phyloP scores from a whole-genome alignment of 1,140 invertebrate species.

The Procambarus clarkii region DNA sequence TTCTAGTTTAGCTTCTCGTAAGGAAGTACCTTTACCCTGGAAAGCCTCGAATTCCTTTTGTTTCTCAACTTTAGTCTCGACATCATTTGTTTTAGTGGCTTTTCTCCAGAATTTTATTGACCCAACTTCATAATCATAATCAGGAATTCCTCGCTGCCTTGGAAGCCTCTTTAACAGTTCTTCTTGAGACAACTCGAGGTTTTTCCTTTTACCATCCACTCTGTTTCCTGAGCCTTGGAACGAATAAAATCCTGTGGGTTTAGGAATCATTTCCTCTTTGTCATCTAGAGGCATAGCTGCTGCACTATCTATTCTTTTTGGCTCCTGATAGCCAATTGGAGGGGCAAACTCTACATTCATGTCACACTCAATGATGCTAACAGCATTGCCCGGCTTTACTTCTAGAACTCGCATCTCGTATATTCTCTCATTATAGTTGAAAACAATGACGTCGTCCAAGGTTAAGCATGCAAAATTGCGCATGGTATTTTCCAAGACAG shows the following conservation, averaged over 20 bases:
- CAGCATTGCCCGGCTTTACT: conserved; percentile 94
- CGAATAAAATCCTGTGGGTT: conserved; percentile 84
- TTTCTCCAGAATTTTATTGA: conserved; percentile 88
- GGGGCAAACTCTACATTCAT: conserved; percentile 99
- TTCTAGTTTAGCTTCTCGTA: conserved; percentile 75
- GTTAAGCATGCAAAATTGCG: conserved; percentile 98
- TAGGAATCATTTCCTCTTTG: conserved; percentile 81
- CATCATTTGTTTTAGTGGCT: conserved; percentile 74
- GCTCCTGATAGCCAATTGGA: conserved; percentile 95
- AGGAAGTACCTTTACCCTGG: conserved; percentile 81
- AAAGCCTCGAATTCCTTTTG: conserved; percentile 81
- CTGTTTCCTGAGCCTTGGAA: conserved; percentile 86
- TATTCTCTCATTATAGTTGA: conserved; percentile 96
- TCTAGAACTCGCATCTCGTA: conserved; percentile 98
- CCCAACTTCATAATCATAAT: conserved; percentile 93
- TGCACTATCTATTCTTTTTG: conserved; percentile 77
- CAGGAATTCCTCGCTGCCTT: conserved; percentile 90
- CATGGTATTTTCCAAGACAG: conserved; percentile 96
- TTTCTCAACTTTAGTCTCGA: conserved; percentile 65
- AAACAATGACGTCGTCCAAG: conserved; percentile 96
- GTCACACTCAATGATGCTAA: conserved; percentile 99
- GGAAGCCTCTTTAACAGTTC: conserved; percentile 65
- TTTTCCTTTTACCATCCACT: conserved; percentile 79
- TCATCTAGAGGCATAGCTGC: conserved; percentile 78
- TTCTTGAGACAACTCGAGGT: conserved; percentile 72